Base-by-base conservation (phyloP, 2,888 invertebrate species). In the Adelognathus sp. region DNA sequence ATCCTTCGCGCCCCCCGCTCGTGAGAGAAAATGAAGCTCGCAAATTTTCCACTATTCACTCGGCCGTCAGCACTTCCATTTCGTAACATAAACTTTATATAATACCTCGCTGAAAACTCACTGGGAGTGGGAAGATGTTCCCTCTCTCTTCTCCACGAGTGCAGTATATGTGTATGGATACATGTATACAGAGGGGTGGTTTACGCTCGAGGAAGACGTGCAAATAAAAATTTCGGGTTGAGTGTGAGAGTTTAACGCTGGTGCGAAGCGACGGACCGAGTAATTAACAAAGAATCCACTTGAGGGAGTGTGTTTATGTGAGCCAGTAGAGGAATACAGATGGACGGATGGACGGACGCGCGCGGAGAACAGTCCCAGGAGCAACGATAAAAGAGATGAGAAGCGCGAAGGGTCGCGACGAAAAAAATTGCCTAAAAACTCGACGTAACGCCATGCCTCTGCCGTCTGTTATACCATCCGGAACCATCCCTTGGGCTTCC, bases 201-300 rank as follows among this genome's bases (percentile, higher is more conserved):
- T 69, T 18, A 36, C n/a, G 56, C 56, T n/a, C 56, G 18, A 29
- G 6, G 39, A 54, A 41, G 21, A 29, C 29, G 77, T 36, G 61
- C 18, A 63, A 63, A 74, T 44, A 70, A 63, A 70, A 77, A 81
- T 84, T 85, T 84, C 75, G 75, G n/a, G 79, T 50, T 7, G 50
- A 21, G 27, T 73, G 77, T 82, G 85, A 79, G 81, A 86, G 86
- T 86, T 84, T 83, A 82, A 81, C 82, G 81, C 82, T n/a, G n/a
- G n/a, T 70, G 52, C 54, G 81, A 81, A 76, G 82, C 84, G 85
- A 82, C 77, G 83, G 83, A 82, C 82, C 86, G 84, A 84, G 83
- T 86, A 87, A 87, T 87, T 86, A 87, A 86, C 84, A 85, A 83
- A 83, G 85, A 83, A 82, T 85, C 82, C 70, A 46, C 70, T 75